Conservation (phyloP, 2,113 vertebrate genomes). For the Tauraco erythrolophus region DNA sequence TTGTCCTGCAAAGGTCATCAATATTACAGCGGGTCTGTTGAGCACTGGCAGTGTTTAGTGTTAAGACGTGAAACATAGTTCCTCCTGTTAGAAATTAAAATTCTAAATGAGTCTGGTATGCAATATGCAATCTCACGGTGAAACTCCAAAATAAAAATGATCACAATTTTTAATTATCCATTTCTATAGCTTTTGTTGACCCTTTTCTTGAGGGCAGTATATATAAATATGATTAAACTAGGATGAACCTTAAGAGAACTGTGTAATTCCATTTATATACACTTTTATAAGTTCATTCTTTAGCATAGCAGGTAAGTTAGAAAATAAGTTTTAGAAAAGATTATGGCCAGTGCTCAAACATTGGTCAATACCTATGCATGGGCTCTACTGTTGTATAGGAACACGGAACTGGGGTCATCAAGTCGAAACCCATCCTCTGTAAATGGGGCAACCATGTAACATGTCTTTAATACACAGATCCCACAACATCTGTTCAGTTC, state of each 20-base stretch:
- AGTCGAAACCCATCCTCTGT: not conserved
- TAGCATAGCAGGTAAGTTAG: not conserved
- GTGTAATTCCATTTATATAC: not conserved
- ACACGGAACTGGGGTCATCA: not conserved
- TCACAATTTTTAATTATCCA: not conserved
- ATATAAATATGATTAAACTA: not conserved
- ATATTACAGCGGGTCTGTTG: not conserved
- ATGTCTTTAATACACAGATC: not conserved
- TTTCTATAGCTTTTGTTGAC: not conserved
- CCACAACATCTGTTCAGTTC: not conserved
- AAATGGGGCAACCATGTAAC: not conserved
- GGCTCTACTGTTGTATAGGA: not conserved
- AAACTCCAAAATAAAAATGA: not conserved
- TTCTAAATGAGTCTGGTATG: not conserved
- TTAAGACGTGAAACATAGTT: not conserved
- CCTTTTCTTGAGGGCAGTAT: not conserved
- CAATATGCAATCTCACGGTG: not conserved
- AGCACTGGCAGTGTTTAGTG: not conserved
- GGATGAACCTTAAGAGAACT: not conserved
- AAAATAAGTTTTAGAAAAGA: not conserved
- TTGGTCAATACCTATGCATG: not conserved
- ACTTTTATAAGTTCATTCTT: not conserved
- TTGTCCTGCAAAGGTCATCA: not conserved
- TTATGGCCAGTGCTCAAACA: not conserved
- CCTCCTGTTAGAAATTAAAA: not conserved